A percentile compares a stretch with the other conserved stretches of the same genome.
phyloP scores from a whole-genome alignment of 1,140 invertebrate genomes.

The Listronotus oregonensis region DNA sequence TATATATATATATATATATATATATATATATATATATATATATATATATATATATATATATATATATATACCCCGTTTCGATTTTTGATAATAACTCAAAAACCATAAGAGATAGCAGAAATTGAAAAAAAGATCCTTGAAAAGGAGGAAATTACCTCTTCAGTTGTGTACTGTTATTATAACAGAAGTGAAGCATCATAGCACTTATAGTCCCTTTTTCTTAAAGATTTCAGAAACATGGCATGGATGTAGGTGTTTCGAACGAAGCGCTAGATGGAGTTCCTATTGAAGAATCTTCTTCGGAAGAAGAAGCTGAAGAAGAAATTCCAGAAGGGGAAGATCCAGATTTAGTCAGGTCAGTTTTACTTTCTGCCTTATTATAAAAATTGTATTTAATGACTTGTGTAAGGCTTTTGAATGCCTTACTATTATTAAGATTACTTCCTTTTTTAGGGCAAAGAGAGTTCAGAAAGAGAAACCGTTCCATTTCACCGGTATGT shows the following conservation, averaged over 20 bases:
- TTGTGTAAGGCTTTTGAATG: neutral
- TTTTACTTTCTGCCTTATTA: neutral
- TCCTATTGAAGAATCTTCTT: slow-evolving; percentile 65
- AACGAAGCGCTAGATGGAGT: slow-evolving; percentile 77
- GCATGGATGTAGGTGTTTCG: slow-evolving; percentile 77
- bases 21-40: no score
- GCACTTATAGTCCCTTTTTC: no score
- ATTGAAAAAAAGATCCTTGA: no score
- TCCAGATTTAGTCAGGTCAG: slow-evolving; percentile 50
- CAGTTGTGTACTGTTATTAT: no score
- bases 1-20: no score
- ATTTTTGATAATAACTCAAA: no score
- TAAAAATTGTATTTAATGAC: neutral
- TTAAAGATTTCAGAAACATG: slow-evolving; percentile 76
- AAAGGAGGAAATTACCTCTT: no score
- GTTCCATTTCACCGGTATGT: slow-evolving; percentile 82
- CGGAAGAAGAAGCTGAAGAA: slow-evolving; percentile 67
- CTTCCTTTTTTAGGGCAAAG: slow-evolving; percentile 45
- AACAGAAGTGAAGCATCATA: no score
- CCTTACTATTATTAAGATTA: no score
- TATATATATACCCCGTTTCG: no score
- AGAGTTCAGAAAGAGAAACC: slow-evolving; percentile 68
- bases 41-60: no score
- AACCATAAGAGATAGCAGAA: no score
- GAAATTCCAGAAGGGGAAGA: slow-evolving; percentile 56